Base-by-base conservation (phyloP, 2,797 vertebrate species). In the Pipistrellus pipistrellus region DNA sequence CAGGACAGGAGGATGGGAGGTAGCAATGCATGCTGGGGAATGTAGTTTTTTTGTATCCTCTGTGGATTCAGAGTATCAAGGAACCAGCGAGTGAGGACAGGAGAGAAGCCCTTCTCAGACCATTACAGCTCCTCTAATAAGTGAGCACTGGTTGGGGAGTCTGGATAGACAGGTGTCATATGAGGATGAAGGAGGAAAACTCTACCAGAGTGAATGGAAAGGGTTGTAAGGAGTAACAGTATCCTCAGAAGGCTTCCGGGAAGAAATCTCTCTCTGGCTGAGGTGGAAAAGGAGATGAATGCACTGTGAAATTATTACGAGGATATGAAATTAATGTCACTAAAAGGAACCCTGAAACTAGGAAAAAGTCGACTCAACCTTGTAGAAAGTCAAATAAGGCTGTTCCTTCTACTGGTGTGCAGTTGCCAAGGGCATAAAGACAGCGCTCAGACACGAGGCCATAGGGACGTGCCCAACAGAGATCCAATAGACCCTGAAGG, bases 201-300 rank as follows among this genome's bases (percentile, higher is more conserved):
- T 71, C 38, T 69, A 84, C 75, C 2, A 46, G 10, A 93, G 38
- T 17, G 11, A 93, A 84, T 87, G 27, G 71, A 62, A 95, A 44
- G 18, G 44, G 27, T 1, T 71, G 4, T 30, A 46, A 4, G 73
- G 38, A 68, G 25, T 9, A 82, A 48, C 14, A 32, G 51, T 25
- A 69, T 88, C 12, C 10, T 57, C 62, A 71, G 75, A 91, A 20
- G 44, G 12, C 53, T 92, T 15, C 66, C 0, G 85, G 27, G 20
- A 53, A 77, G 38, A 71, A 71, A 20, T 25, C 3, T 5, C 7
- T 35, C 73, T 48, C 41, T 64, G 46, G 25, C 18, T 32, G 30
- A 64, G 8, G 35, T n/a, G 14, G 71, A 59, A 48, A 71, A 25
- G 59, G 20, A 93, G 38, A 77, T 51, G 6, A 25, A 77, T 0